Evolutionary conservation across 2,888 invertebrate species (phyloP).

Genomic region (Ochlodes sylvanus): DNA sequence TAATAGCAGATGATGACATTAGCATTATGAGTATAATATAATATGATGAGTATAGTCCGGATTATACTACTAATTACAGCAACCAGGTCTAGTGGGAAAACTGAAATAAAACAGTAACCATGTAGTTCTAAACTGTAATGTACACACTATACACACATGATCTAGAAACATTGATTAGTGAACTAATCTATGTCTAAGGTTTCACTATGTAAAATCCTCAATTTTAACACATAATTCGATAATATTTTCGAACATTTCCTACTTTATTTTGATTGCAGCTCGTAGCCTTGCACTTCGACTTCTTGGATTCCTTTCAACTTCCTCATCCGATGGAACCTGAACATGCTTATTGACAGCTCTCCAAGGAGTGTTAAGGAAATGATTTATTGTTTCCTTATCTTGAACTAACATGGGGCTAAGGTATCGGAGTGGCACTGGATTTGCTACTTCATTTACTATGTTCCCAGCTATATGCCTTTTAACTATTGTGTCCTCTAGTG

Average conservation of each 20-base stretch:
- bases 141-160: constrained; percentile 3
- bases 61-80: too few species aligned
- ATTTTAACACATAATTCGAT: too few species aligned
- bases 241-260: constrained; percentile 35
- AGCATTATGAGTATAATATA: too few species aligned
- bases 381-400: constrained; percentile 85
- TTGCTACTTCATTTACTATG: constrained; percentile 88
- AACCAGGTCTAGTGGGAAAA: too few species aligned
- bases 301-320: constrained; percentile 92
- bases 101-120: not conserved
- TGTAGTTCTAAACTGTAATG: not conserved
- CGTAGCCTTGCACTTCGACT: constrained; percentile 95
- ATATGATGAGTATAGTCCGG: too few species aligned
- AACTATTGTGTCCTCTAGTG: constrained; percentile 96
- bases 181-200: too few species aligned
- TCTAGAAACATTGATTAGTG: not conserved
- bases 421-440: constrained; percentile 89
- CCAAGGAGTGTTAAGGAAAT: constrained; percentile 89
- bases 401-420: constrained; percentile 86
- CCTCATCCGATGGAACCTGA: constrained; percentile 88
- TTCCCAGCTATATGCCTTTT: constrained; percentile 95
- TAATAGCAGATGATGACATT: too few species aligned
- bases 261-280: constrained; percentile 90
- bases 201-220: too few species aligned
- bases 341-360: constrained; percentile 92